Percentiles rank a stretch among this genome's conserved stretches.
Evolutionary conservation across 2,888 invertebrate genomes (phyloP).

Genomic region (Chouioia cunea): DNA sequence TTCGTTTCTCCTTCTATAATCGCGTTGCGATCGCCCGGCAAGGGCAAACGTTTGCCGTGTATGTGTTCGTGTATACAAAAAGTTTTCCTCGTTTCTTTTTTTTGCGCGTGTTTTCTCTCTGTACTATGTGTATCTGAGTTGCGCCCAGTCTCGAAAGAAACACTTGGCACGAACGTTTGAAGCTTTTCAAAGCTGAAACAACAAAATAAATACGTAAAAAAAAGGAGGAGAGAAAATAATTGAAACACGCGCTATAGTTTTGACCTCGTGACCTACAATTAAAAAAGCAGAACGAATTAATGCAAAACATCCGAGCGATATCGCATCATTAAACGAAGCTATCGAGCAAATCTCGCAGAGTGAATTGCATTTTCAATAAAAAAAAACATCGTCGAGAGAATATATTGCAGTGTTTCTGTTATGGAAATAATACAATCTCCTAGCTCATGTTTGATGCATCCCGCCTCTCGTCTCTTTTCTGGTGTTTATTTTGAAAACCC

Average conservation of each 20-base stretch:
- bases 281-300: neutral
- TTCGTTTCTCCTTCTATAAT: constrained; percentile 18
- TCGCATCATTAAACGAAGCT: constrained; percentile 1
- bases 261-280: constrained; percentile 41
- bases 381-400: too few species aligned
- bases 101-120: too few species aligned
- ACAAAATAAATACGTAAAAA: neutral
- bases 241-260: constrained; percentile 14
- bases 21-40: constrained; percentile 15
- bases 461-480: neutral
- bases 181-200: neutral
- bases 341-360: too few species aligned
- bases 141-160: constrained; percentile 28
- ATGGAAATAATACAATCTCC: neutral
- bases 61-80: neutral
- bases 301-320: neutral
- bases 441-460: constrained; percentile 16
- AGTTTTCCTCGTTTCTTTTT: constrained; percentile 14
- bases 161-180: constrained; percentile 33
- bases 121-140: constrained; percentile 9
- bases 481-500: neutral
- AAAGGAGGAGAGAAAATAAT: constrained; percentile 7
- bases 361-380: too few species aligned
- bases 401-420: neutral
- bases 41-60: constrained; percentile 32